phyloP scores from a whole-genome alignment of 2,113 vertebrate genomes.

The Chloebia gouldiae region DNA sequence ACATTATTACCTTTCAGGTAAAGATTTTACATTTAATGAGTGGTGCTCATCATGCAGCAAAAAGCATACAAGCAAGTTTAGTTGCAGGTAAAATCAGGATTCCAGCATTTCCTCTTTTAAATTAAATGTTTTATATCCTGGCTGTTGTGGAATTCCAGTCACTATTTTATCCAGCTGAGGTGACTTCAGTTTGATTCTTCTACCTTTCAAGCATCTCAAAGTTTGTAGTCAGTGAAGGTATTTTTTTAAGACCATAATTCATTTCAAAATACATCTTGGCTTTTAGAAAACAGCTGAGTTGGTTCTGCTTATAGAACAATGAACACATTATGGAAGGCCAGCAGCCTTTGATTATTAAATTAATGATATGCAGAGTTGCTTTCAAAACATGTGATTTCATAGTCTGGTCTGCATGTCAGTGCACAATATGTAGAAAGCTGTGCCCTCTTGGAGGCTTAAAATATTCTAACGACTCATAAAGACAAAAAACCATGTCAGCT shows the following conservation, averaged over 20 bases:
- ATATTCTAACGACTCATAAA: conserved; percentile 6
- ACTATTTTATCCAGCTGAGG: not conserved
- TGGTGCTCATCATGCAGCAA: not conserved
- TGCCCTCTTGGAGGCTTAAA: conserved; percentile 1
- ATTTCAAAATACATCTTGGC: not conserved
- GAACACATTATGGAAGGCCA: not conserved
- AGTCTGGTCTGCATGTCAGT: not conserved
- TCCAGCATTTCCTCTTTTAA: not conserved
- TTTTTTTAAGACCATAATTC: not conserved
- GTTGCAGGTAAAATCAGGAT: not conserved
- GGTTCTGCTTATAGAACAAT: not conserved
- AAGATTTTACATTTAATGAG: not conserved
- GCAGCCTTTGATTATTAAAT: not conserved
- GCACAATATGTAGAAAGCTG: not conserved
- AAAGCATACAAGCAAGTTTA: not conserved
- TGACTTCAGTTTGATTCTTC: not conserved
- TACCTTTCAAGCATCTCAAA: not conserved
- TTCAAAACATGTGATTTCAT: conserved; percentile 21
- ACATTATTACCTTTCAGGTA: conserved; percentile 1
- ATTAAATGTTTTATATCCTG: not conserved
- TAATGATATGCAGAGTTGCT: not conserved
- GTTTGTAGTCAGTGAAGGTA: not conserved
- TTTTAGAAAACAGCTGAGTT: not conserved
- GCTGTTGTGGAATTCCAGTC: not conserved
- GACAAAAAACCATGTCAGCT: not conserved